Percentiles rank a stretch among this genome's conserved stretches.
Evolutionary conservation across 2,888 invertebrate genomes (phyloP).

Genomic region (Rhyacophila evoluta): DNA sequence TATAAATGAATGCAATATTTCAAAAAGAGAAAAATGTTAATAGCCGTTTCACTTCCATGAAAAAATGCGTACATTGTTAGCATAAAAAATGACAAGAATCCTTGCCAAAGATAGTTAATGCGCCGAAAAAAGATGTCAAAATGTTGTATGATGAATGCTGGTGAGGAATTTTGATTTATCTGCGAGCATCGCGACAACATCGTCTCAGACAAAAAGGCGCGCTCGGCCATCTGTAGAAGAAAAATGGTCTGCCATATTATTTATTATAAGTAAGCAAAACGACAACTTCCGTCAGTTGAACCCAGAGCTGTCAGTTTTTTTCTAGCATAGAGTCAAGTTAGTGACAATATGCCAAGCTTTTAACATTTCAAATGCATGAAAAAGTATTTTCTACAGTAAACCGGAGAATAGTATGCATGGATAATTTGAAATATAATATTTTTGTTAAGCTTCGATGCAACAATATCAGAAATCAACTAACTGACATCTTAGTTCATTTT

Average conservation of each 20-base stretch:
- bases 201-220: slow-evolving; percentile 15
- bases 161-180: slow-evolving; percentile 6
- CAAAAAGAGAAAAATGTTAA: too few species aligned
- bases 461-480: too few species aligned
- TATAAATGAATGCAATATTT: too few species aligned
- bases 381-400: too few species aligned
- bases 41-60: neutral
- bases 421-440: too few species aligned
- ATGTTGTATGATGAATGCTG: neutral
- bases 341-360: neutral
- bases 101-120: neutral
- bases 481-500: too few species aligned
- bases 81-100: neutral
- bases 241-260: neutral
- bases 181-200: neutral
- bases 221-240: slow-evolving; percentile 22
- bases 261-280: neutral
- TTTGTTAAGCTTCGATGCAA: too few species aligned
- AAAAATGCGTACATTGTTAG: neutral
- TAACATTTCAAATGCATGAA: neutral
- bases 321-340: neutral
- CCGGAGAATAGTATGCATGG: too few species aligned
- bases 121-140: neutral
- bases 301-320: slow-evolving; percentile 6
- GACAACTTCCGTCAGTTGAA: neutral